Evolutionary conservation across 2,797 vertebrate species (phyloP), one percentile per base, ranked within the genome.

Genomic region (Diglossa cyanea): DNA sequence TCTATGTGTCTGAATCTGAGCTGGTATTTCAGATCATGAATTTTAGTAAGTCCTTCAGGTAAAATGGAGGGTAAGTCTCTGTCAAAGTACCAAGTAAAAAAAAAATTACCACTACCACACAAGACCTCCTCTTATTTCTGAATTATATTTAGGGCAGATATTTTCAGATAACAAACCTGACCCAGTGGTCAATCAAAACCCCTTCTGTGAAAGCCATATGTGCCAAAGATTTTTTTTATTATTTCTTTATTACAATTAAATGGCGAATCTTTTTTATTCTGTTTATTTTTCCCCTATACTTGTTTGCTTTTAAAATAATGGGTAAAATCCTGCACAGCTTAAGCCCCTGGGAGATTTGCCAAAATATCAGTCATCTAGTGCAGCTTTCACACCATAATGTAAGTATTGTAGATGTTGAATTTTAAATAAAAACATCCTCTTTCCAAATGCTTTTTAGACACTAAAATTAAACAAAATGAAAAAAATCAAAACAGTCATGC

Each of bases 391-490:
- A 81, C 47, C 31, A 35, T 53, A 73, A 76, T 81, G 15, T 80
- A 80, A 94, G 51, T 55, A 67, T 42, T 91, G 50, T 55, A 40
- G 54, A 81, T 90, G 70, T 33, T 95, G 73, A 86, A 86, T 84
- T 88, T 94, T 70, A 95, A 94, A 92, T 75, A 88, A 92, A 95
- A 88, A 79, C 70, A 81, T 93, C 73, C 73, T 92, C 71, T 92
- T 88, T 79, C 51, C 60, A 86, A 90, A 70, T 47, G 31, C 31
- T 86, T 84, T 75, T 93, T 79, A 91, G 58, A 48, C 54, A 75
- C 25, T 70, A 45, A 83, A 90, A 89, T 94, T 70, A 93, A 94
- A 88, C 55, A 86, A 75, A 70, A 51, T 19, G 3, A 40, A 75
- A 70, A 70, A 83, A 53, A 51, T 31, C 40, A n/a, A 44, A 85